Evolutionary conservation across 1,140 invertebrate genomes (phyloP).

Genomic region (Aphis craccivora): DNA sequence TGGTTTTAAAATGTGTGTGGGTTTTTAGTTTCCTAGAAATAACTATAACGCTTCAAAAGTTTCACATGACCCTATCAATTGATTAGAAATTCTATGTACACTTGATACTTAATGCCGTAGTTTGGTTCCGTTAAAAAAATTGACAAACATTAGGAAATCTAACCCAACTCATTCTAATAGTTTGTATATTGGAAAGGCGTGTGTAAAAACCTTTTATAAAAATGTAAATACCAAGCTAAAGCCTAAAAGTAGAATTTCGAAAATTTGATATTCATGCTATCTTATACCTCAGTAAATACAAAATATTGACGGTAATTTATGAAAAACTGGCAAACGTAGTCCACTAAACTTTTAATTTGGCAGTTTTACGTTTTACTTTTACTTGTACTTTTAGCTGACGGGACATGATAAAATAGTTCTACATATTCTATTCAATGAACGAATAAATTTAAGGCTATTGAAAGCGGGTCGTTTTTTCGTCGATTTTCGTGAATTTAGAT

Average conservation of each 20-base stretch:
- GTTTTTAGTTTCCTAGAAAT: background rate
- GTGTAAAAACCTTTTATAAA: background rate
- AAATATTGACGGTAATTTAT: background rate
- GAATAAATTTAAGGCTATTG: background rate
- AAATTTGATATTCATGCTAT: background rate
- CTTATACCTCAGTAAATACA: background rate
- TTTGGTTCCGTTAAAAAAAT: background rate
- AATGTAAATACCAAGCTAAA: background rate
- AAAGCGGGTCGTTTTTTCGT: no score
- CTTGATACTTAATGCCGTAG: background rate
- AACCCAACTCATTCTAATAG: background rate
- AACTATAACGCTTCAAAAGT: background rate
- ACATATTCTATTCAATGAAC: background rate
- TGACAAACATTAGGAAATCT: background rate
- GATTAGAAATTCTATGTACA: background rate
- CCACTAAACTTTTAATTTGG: background rate
- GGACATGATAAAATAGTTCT: background rate
- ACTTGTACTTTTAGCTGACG: background rate
- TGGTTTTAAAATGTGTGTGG: background rate
- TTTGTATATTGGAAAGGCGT: background rate
- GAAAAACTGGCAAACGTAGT: background rate
- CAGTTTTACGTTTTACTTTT: background rate
- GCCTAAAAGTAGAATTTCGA: background rate
- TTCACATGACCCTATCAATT: background rate
- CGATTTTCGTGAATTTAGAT: no score